A percentile compares a stretch with the other conserved stretches of the same genome.
phyloP scores from a whole-genome alignment of 2,797 vertebrate genomes.

The Heteromormyrus szaboi region DNA sequence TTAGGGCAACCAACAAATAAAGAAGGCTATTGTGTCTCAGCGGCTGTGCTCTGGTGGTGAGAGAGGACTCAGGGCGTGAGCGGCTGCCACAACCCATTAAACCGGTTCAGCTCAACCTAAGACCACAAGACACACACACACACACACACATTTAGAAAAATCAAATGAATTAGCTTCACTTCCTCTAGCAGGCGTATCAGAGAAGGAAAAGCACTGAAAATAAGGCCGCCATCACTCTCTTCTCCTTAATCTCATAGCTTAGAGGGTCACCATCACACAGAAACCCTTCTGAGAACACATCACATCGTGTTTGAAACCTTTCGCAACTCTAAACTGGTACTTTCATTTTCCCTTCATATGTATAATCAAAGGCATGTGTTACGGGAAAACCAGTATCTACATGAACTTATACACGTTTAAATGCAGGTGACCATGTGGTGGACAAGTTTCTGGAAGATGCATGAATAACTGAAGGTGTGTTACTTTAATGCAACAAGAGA shows the following conservation, averaged over 20 bases:
- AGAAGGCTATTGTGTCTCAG: background rate
- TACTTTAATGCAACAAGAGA: background rate
- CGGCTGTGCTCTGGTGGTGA: background rate
- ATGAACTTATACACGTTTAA: background rate
- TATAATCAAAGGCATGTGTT: background rate
- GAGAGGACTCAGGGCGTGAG: background rate
- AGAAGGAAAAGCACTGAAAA: background rate
- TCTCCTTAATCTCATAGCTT: background rate
- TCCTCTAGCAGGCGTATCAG: background rate
- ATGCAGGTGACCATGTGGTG: background rate
- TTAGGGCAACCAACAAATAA: background rate
- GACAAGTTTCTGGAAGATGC: background rate
- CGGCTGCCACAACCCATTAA: background rate
- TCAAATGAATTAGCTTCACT: conserved; percentile 9
- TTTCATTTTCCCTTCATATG: background rate
- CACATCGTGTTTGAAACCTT: background rate
- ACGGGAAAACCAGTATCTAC: background rate
- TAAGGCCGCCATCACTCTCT: background rate
- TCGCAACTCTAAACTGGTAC: background rate
- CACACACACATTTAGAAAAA: background rate
- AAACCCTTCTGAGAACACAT: background rate
- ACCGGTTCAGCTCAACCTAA: background rate
- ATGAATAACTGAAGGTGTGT: background rate
- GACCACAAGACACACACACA: conserved; percentile 3
- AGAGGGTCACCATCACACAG: background rate